Percentiles rank a stretch among this genome's conserved stretches.
Conservation (phyloP, 2,888 invertebrate genomes). For the Melanostoma scalare region DNA sequence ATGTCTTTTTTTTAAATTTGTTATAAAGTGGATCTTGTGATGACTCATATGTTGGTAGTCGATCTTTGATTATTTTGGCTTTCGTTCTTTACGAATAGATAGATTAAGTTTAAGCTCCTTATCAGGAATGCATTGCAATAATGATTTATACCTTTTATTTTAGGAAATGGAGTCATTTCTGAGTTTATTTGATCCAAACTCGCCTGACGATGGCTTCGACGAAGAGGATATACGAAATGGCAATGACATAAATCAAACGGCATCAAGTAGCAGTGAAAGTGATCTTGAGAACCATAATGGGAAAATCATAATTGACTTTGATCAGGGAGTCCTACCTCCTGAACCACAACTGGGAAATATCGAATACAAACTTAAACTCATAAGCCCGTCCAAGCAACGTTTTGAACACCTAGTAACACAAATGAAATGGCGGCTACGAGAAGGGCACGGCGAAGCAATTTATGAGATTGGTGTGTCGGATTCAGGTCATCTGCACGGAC, state of each 20-base stretch:
- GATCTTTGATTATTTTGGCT: too few species aligned
- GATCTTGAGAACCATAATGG: conserved; percentile 75
- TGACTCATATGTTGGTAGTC: too few species aligned
- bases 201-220: conserved; percentile 79
- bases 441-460: conserved; percentile 98
- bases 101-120: too few species aligned
- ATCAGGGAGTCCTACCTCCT: conserved; percentile 90
- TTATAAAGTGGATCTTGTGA: too few species aligned
- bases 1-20: too few species aligned
- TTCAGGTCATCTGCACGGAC: conserved; percentile 92
- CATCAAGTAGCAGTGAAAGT: conserved; percentile 75
- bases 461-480: conserved; percentile 98
- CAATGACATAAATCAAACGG: conserved; percentile 69
- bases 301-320: conserved; percentile 82
- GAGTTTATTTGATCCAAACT: conserved; percentile 89
- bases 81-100: too few species aligned
- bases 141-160: conserved; percentile 1
- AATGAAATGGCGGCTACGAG: conserved; percentile 98
- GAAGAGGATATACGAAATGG: conserved; percentile 74
- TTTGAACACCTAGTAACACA: conserved; percentile 99
- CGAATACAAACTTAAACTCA: conserved; percentile 97
- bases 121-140: not conserved
- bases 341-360: conserved; percentile 97
- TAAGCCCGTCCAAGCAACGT: conserved; percentile 94
- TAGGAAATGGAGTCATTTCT: conserved; percentile 90